Base-by-base conservation (phyloP, 2,888 invertebrate species). In the Apodemia zela region DNA sequence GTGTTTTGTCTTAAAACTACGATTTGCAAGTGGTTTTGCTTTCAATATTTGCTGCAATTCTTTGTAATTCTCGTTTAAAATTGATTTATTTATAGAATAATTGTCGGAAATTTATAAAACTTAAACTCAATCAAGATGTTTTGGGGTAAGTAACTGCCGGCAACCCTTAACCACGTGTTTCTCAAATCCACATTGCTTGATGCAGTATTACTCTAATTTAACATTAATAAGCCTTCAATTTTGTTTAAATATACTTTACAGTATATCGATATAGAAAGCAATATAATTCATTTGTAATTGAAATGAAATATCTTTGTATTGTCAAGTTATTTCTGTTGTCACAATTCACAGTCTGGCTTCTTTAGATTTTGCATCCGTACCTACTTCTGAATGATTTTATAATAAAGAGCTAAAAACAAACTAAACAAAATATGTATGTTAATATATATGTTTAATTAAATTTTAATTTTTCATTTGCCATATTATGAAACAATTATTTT, bases 131-230 rank as follows among this genome's bases (percentile, higher is more conserved):
- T 65, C 81, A 87, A 82, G 70, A 90, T 90, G 90, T 90, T 90
- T 87, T 90, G 90, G 90, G 90, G 90, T 90, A 81, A 90, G 90
- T 84, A 64, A 59, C 62, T 60, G 49, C 71, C 71, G 71, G 76
- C 77, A 77, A 78, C 75, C 67, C 62, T 71, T 65, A 71, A 66
- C 65, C 90, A 90, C 90, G 90, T 90, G 89, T 83, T 66, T 65
- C 45, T 61, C 62, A 10, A 64, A 38, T 61, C 62, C 61, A 54
- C 49, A 35, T 21, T 51, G 18, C 51, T 18, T 13, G 3, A 13
- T 13, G 38, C 38, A 38, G 13, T 38, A 38, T 38, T 15, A 13
- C 15, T 38, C 15, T 38, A 38, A 38, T 38, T 38, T 13, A 2
- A 38, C 3, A 3, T 38, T 38, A 38, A 2, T 11, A 13, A 13